Evolutionary conservation across 2,113 vertebrate genomes (phyloP).

Genomic region (Trematocara zebra): DNA sequence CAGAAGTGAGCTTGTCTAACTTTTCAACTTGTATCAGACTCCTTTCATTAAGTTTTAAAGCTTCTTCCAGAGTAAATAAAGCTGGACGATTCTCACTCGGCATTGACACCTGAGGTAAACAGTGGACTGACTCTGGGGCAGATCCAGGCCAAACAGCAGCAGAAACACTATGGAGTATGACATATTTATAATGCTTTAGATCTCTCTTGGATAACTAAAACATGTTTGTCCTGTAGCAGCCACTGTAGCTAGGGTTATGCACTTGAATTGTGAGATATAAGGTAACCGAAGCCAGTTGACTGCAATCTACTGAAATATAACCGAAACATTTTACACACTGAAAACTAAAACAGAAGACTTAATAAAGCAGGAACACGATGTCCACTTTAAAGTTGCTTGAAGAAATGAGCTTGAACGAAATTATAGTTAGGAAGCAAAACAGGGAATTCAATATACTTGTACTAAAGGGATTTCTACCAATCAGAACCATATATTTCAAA

Average conservation of each 20-base stretch:
- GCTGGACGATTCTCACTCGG: neutral
- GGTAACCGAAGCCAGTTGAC: neutral
- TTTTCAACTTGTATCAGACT: neutral
- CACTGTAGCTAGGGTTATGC: neutral
- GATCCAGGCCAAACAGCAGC: neutral
- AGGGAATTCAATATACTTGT: neutral
- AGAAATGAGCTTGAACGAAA: neutral
- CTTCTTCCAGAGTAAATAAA: neutral
- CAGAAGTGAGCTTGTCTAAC: neutral
- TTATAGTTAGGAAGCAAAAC: neutral
- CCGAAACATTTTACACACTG: neutral
- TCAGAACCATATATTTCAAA: neutral
- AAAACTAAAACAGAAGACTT: neutral
- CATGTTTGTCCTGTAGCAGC: neutral
- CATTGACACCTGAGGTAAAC: neutral
- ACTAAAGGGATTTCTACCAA: neutral
- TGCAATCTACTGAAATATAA: neutral
- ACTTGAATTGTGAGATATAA: neutral
- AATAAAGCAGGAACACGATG: neutral
- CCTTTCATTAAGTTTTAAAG: neutral
- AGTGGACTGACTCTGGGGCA: neutral
- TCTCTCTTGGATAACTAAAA: neutral
- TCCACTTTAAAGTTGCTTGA: neutral
- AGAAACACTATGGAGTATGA: neutral
- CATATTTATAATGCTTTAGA: neutral